Conservation (phyloP, 2,888 invertebrate species). For the Halocaridina rubra region DNA sequence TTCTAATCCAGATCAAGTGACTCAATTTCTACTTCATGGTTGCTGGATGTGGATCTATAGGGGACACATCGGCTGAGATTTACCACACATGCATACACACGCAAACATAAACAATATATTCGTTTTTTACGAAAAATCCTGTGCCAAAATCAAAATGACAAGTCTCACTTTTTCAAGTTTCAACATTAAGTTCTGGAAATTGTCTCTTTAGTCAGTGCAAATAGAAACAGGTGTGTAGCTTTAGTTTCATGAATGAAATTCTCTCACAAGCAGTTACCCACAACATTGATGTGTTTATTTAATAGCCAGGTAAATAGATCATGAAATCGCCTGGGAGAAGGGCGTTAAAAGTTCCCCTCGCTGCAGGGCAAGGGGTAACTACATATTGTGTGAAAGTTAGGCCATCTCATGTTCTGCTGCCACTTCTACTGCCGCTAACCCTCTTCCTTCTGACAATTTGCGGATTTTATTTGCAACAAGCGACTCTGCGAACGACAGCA, state of each 20-base stretch:
- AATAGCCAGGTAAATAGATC: constrained; percentile 29
- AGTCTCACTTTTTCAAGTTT: neutral
- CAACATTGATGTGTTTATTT: constrained; percentile 20
- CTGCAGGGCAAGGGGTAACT: too few species aligned
- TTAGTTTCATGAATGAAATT: neutral
- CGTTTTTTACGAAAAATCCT: too few species aligned
- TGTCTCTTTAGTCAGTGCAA: too few species aligned
- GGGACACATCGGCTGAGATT: too few species aligned
- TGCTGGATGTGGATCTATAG: too few species aligned
- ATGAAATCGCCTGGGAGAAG: neutral
- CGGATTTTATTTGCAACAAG: constrained; percentile 40
- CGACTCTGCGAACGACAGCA: constrained; percentile 36
- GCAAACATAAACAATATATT: too few species aligned
- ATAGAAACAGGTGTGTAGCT: neutral
- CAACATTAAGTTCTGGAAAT: neutral
- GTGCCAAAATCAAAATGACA: neutral
- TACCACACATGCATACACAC: too few species aligned
- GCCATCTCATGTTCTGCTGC: too few species aligned
- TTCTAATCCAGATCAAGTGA: too few species aligned
- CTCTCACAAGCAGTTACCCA: neutral
- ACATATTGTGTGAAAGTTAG: too few species aligned
- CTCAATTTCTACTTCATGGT: too few species aligned
- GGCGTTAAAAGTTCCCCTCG: constrained; percentile 14
- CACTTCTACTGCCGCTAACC: neutral
- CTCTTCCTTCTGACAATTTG: constrained; percentile 24